Evolutionary conservation across 2,888 invertebrate species (phyloP).

Genomic region (Sphaeridia pumilis): DNA sequence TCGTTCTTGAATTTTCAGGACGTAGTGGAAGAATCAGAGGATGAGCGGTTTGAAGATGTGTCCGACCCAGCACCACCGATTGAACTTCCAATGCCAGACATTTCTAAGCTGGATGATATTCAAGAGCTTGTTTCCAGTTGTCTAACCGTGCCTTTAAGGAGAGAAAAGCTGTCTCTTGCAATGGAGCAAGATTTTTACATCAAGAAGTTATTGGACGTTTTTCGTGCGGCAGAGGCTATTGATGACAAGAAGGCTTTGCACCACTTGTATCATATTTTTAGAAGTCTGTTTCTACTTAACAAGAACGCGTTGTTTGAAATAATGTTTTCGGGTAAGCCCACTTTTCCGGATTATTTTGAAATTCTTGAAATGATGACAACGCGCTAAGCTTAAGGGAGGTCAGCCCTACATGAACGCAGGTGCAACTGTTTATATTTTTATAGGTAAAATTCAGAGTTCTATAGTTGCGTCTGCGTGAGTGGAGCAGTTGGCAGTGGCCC

Average conservation of each 20-base stretch:
- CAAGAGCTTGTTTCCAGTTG: slow-evolving; percentile 82
- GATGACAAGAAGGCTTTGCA: slow-evolving; percentile 90
- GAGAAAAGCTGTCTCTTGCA: slow-evolving; percentile 87
- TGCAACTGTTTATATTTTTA: slow-evolving; percentile 3
- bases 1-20: slow-evolving; percentile 42
- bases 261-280: slow-evolving; percentile 93
- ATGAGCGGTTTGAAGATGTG: slow-evolving; percentile 94
- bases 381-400: slow-evolving; percentile 23
- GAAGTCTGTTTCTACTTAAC: slow-evolving; percentile 95
- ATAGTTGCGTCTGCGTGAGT: not conserved
- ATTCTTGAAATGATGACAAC: slow-evolving; percentile 29
- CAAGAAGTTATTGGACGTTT: slow-evolving; percentile 82
- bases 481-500: slow-evolving; percentile 18
- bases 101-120: slow-evolving; percentile 86
- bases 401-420: slow-evolving; percentile 10
- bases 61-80: slow-evolving; percentile 87
- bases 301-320: slow-evolving; percentile 94
- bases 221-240: slow-evolving; percentile 94
- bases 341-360: not conserved
- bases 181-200: slow-evolving; percentile 92
- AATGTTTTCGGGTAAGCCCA: slow-evolving; percentile 66
- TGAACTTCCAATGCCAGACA: slow-evolving; percentile 88
- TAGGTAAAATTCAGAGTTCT: slow-evolving; percentile 1
- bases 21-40: slow-evolving; percentile 89
- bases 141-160: slow-evolving; percentile 73